Evolutionary conservation across 2,797 vertebrate species (phyloP).

Genomic region (Acrocephalus scirpaceus): DNA sequence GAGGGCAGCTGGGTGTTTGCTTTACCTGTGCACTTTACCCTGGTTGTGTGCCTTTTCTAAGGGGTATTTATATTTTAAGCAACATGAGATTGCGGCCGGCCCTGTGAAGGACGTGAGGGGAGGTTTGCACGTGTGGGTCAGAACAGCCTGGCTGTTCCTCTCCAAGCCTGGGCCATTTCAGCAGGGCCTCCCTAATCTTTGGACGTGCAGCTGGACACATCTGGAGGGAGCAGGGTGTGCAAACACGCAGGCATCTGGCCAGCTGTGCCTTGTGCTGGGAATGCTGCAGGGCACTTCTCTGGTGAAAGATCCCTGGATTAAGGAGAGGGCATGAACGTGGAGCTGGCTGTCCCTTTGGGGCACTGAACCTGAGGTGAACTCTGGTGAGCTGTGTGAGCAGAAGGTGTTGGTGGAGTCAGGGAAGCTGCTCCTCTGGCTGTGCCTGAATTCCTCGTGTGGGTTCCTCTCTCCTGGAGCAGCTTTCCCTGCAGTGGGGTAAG

Average conservation of each 20-base stretch:
- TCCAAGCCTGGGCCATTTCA: rapidly evolving
- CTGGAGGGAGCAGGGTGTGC: not conserved
- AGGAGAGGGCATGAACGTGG: rapidly evolving
- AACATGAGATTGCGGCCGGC: not conserved
- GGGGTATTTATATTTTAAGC: not conserved
- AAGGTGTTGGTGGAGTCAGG: too few relatives aligned
- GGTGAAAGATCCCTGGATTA: not conserved
- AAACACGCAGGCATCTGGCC: not conserved
- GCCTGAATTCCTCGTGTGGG: not conserved
- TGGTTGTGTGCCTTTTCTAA: not conserved
- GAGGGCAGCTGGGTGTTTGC: not conserved
- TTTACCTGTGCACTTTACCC: constrained; percentile 27
- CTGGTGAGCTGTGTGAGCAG: not conserved
- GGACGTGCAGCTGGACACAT: not conserved
- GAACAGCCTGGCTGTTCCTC: not conserved
- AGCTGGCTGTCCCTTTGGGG: rapidly evolving
- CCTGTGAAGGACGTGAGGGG: not conserved
- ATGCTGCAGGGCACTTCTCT: rapidly evolving
- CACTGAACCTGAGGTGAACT: not conserved
- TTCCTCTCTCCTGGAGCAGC: not conserved
- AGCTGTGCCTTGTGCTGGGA: not conserved
- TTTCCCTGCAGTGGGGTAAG: not conserved
- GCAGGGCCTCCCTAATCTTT: not conserved
- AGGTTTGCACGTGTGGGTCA: rapidly evolving
- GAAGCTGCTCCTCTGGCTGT: not conserved